A percentile compares a stretch with the other conserved stretches of the same genome.
phyloP scores from a whole-genome alignment of 2,888 invertebrate species.

The Yponomeuta sedellus region DNA sequence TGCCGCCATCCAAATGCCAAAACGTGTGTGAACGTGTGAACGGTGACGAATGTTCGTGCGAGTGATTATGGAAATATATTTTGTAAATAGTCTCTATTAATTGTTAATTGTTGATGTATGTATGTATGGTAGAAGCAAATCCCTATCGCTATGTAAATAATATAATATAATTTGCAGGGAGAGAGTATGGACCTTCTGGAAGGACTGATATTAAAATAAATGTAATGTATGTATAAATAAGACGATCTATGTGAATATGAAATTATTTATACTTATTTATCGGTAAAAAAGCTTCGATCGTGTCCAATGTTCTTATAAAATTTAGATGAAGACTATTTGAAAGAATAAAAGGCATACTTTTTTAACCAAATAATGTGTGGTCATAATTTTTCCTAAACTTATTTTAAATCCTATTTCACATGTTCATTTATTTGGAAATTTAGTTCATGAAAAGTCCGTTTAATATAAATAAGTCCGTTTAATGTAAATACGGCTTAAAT shows the following conservation, averaged over 20 bases:
- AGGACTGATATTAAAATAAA: slow-evolving; percentile 76
- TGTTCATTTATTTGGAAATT: too few species aligned
- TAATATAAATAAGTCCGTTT: too few species aligned
- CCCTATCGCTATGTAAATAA: slow-evolving; percentile 76
- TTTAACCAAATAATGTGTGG: slow-evolving; percentile 68
- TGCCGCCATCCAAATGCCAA: slow-evolving; percentile 73
- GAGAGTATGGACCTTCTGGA: slow-evolving; percentile 75
- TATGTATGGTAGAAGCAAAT: slow-evolving; percentile 74
- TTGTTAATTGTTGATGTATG: slow-evolving; percentile 77
- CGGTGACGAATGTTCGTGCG: slow-evolving; percentile 57
- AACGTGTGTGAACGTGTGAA: slow-evolving; percentile 58
- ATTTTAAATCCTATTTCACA: not conserved
- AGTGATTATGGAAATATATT: slow-evolving; percentile 62
- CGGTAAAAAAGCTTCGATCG: slow-evolving; percentile 76
- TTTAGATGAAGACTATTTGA: slow-evolving; percentile 77
- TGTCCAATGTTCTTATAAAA: slow-evolving; percentile 77
- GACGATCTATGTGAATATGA: slow-evolving; percentile 76
- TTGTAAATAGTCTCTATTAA: slow-evolving; percentile 76
- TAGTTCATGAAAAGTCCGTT: too few species aligned
- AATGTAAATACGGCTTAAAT: too few species aligned
- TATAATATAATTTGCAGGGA: slow-evolving; percentile 75
- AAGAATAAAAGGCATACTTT: slow-evolving; percentile 76
- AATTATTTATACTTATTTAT: slow-evolving; percentile 78
- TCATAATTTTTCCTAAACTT: slow-evolving; percentile 30
- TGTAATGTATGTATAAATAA: slow-evolving; percentile 76